Percentiles rank a stretch among this genome's conserved stretches.
Conservation (phyloP, 92 coral and sea anemone species). For the Isaurus tuberculatus region DNA sequence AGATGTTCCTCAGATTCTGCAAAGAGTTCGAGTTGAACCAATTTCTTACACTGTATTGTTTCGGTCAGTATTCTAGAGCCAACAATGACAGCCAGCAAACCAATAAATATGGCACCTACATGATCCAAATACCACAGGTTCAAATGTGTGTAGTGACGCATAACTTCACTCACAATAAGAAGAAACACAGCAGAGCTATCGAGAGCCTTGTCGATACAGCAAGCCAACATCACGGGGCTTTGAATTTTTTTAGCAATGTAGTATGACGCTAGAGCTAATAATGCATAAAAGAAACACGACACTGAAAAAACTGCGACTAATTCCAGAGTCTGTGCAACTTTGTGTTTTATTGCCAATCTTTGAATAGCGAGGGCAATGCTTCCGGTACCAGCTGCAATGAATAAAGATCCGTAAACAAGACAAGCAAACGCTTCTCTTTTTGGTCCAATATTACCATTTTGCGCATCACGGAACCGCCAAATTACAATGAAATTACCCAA, state of each 20-base stretch:
- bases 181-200: not conserved
- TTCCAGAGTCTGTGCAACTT: not conserved
- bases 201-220: conserved; percentile 11
- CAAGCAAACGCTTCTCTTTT: conserved; percentile 37
- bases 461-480: conserved; percentile 33
- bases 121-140: conserved; percentile 32
- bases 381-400: conserved; percentile 22
- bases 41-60: not conserved
- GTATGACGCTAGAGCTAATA: not conserved
- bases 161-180: not conserved
- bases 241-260: conserved; percentile 18
- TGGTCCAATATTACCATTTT: conserved; percentile 16
- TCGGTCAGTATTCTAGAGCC: conserved; percentile 28
- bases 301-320: not conserved
- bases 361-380: conserved; percentile 18
- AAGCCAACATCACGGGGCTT: conserved; percentile 37
- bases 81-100: not conserved
- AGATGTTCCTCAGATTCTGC: conserved; percentile 7
- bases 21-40: conserved; percentile 2
- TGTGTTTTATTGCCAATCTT: not conserved
- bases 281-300: conserved; percentile 5
- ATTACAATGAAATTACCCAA: conserved; percentile 13
- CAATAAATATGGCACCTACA: conserved; percentile 34
- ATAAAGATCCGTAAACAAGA: conserved; percentile 20
- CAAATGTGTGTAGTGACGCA: not conserved